Percentiles rank a stretch among this genome's conserved stretches.
These are phyloP conservation scores for Scomber japonicus DNA, from an alignment of 2,113 vertebrate species.

Conservation along the genomic window DNA sequence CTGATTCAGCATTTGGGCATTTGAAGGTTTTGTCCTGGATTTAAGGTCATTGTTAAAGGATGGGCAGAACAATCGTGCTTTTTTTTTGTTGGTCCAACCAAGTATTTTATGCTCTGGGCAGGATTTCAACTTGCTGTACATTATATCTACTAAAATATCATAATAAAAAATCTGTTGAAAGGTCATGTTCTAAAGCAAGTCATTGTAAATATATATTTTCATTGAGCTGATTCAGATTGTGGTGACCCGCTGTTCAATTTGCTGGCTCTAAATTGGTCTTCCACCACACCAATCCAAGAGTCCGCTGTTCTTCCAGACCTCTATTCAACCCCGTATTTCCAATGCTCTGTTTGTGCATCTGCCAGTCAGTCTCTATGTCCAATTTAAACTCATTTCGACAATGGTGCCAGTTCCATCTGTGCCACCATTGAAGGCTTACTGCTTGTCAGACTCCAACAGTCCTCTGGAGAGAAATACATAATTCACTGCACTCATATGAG, in stretches of 20 bases:
- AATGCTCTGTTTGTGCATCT: neutral
- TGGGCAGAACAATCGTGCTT: neutral
- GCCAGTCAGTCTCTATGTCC: constrained; percentile 6
- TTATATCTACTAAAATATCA: neutral
- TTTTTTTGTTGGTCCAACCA: neutral
- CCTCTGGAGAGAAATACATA: neutral
- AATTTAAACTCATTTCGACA: constrained; percentile 35
- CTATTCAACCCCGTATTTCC: constrained; percentile 2
- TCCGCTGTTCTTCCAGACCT: constrained; percentile 6
- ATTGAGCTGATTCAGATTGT: neutral
- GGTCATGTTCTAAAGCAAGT: constrained; percentile 2
- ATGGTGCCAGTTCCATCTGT: constrained; percentile 10
- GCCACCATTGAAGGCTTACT: neutral
- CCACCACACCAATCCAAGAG: neutral
- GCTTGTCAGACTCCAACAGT: constrained; percentile 1
- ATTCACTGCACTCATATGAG: neutral
- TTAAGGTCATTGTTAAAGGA: neutral
- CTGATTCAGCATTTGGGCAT: neutral
- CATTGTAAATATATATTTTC: constrained; percentile 27
- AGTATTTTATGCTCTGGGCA: neutral
- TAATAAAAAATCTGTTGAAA: constrained; percentile 3
- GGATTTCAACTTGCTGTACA: neutral
- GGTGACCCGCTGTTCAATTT: constrained; percentile 6
- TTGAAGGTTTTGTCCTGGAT: neutral
- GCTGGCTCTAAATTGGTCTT: constrained; percentile 4